These are phyloP conservation scores for Lampris megalopsis DNA, from an alignment of 2,113 vertebrate genomes.

Conservation along the genomic window DNA sequence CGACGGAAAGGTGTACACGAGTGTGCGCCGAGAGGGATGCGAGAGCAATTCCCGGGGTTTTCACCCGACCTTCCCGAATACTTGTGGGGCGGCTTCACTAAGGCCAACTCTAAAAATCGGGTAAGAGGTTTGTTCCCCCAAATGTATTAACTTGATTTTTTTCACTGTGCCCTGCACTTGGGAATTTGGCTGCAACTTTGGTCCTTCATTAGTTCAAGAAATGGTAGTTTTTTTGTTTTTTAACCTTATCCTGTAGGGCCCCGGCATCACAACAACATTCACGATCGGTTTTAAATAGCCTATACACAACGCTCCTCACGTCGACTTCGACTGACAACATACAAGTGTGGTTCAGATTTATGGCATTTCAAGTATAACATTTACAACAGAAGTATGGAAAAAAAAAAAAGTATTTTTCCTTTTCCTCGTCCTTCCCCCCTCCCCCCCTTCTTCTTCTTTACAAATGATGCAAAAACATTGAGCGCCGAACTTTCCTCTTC, in stretches of 20 bases:
- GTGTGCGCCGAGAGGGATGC: not conserved
- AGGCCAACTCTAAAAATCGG: too few relatives aligned
- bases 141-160: not conserved
- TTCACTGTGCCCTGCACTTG: constrained; percentile 6
- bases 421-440: not conserved
- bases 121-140: too few relatives aligned
- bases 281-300: constrained; percentile 65
- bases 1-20: not conserved
- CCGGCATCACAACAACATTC: constrained; percentile 61
- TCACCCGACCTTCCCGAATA: not conserved
- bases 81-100: too few relatives aligned
- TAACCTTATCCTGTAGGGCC: constrained; percentile 3
- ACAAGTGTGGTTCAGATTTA: constrained; percentile 69
- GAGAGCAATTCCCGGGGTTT: not conserved
- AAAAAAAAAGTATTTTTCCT: constrained; percentile 16
- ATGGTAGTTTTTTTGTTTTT: not conserved
- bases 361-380: constrained; percentile 82
- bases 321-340: constrained; percentile 59
- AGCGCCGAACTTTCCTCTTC: constrained; percentile 67
- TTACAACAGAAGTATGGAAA: constrained; percentile 65
- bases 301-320: constrained; percentile 53
- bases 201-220: constrained; percentile 24
- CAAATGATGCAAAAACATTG: constrained; percentile 70
- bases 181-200: constrained; percentile 4
- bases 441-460: constrained; percentile 31